phyloP scores from a whole-genome alignment of 2,113 vertebrate species.

The Centropus unirufus region DNA sequence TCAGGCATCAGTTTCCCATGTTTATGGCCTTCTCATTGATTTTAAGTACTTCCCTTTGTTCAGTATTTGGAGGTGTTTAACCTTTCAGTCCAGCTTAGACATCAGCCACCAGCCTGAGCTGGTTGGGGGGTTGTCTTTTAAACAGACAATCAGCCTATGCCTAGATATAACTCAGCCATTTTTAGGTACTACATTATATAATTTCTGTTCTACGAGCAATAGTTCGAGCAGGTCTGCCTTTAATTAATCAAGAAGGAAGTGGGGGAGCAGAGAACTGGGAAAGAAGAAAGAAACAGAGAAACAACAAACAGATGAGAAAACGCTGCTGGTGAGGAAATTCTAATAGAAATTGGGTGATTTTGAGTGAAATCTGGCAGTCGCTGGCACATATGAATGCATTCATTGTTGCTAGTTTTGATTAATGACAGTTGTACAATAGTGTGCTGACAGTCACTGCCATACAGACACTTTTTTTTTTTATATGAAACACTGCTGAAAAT shows the following conservation, averaged over 20 bases:
- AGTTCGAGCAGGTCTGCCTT: slow-evolving; percentile 13
- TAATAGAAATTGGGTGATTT: slow-evolving; percentile 68
- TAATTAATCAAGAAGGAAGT: slow-evolving; percentile 47
- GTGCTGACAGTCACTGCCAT: slow-evolving; percentile 73
- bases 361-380: slow-evolving; percentile 74
- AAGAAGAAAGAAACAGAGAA: slow-evolving; percentile 27
- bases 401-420: slow-evolving; percentile 81
- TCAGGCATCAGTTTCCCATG: background rate
- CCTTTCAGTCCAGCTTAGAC: slow-evolving; percentile 3
- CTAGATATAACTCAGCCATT: background rate
- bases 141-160: background rate
- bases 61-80: slow-evolving; percentile 37
- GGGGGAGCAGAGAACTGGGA: background rate
- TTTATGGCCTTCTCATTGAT: slow-evolving; percentile 13
- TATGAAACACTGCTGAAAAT: slow-evolving; percentile 81
- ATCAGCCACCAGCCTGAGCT: background rate
- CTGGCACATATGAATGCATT: slow-evolving; percentile 69
- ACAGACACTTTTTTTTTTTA: slow-evolving; percentile 61
- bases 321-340: slow-evolving; percentile 65
- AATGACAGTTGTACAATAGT: slow-evolving; percentile 78
- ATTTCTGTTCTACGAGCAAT: slow-evolving; percentile 7
- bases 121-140: background rate
- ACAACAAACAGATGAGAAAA: slow-evolving; percentile 63
- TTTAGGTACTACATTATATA: background rate
- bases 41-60: slow-evolving; percentile 49